phyloP scores from a whole-genome alignment of 2,888 invertebrate species.

The Strigamia transsilvanica region DNA sequence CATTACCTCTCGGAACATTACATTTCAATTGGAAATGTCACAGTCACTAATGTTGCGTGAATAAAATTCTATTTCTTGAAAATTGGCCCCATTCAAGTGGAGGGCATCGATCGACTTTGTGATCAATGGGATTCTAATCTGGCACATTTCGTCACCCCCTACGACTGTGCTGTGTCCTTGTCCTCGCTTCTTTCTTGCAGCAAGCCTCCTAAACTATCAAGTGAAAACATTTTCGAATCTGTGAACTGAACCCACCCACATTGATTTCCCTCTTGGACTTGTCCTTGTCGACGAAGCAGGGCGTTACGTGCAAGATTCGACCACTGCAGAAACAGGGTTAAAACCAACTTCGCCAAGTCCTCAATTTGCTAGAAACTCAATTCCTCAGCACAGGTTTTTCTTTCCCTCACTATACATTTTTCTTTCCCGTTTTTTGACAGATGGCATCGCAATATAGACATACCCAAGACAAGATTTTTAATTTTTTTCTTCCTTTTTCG shows the following conservation, averaged over 20 bases:
- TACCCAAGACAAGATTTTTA: too few relatives aligned
- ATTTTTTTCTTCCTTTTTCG: too few relatives aligned
- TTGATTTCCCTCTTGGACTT: constrained; percentile 47
- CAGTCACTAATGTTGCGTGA: neutral
- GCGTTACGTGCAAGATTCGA: constrained; percentile 1
- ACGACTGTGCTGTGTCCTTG: constrained; percentile 6
- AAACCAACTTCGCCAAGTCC: neutral
- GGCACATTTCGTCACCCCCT: constrained; percentile 31
- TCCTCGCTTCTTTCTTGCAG: constrained; percentile 21
- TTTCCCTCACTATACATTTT: neutral
- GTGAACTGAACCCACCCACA: constrained; percentile 17
- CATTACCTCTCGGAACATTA: neutral
- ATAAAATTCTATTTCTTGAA: constrained; percentile 4
- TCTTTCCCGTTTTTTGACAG: neutral
- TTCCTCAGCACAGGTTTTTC: neutral
- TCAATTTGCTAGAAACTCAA: neutral
- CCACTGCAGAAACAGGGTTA: neutral
- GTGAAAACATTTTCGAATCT: constrained; percentile 28
- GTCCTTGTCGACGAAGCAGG: constrained; percentile 6
- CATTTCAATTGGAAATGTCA: constrained; percentile 27
- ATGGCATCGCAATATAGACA: too few relatives aligned
- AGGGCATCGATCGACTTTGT: constrained; percentile 26
- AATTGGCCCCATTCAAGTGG: neutral
- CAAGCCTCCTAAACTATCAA: neutral
- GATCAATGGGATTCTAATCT: constrained; percentile 45